These are phyloP conservation scores for Apistogramma diplotaenia DNA, from an alignment of 2,113 vertebrate genomes.

Conservation along the genomic window DNA sequence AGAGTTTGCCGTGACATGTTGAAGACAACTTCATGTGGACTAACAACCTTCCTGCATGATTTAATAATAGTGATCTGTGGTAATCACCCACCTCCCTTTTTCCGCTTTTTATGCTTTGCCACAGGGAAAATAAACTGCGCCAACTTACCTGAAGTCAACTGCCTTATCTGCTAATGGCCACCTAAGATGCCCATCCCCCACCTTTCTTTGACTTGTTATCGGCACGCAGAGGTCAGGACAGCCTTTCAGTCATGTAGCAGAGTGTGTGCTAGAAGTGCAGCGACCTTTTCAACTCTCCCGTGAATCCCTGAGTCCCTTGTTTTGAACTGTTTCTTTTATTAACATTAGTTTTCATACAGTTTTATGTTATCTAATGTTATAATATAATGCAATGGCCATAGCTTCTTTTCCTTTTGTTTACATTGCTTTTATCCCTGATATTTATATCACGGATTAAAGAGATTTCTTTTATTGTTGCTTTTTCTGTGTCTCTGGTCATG, in stretches of 20 bases:
- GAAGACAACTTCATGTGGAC: conserved; percentile 72
- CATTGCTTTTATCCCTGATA: not conserved
- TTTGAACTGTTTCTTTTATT: conserved; percentile 50
- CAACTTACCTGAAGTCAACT: conserved; percentile 87
- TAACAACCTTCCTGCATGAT: conserved; percentile 82
- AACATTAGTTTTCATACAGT: not conserved
- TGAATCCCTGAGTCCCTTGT: conserved; percentile 77
- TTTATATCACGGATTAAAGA: not conserved
- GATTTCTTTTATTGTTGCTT: not conserved
- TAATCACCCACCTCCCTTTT: conserved; percentile 84
- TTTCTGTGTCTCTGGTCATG: not conserved
- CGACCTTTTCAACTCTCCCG: conserved; percentile 88
- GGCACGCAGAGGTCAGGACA: conserved; percentile 84
- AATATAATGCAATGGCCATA: not conserved
- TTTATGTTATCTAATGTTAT: not conserved
- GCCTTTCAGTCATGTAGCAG: conserved; percentile 85
- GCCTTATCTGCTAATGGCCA: conserved; percentile 84
- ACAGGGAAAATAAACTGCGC: conserved; percentile 85
- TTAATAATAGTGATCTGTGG: conserved; percentile 82
- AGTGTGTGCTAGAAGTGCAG: conserved; percentile 85
- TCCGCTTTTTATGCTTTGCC: conserved; percentile 87
- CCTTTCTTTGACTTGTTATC: conserved; percentile 79
- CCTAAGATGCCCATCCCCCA: conserved; percentile 77
- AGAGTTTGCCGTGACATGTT: conserved; percentile 64
- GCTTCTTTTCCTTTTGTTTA: not conserved